Base-by-base conservation (phyloP, 1,140 invertebrate species). In the Drosophila busckii region DNA sequence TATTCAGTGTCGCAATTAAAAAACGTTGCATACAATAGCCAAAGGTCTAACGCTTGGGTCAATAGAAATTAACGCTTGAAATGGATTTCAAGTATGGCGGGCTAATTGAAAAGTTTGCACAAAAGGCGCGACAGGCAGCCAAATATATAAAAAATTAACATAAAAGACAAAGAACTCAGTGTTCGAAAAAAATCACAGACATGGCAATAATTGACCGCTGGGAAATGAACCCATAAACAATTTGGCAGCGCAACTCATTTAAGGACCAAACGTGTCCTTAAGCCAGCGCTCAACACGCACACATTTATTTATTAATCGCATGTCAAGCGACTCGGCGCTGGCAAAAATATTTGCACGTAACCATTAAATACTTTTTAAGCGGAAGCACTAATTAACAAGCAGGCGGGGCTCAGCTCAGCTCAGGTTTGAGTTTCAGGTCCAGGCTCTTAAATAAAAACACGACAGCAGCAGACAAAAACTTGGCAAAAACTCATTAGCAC, bases 151-250 rank as follows among this genome's bases (percentile, higher is more conserved):
- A 46, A 53, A 49, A 19, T 38, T n/a, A 25, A 17, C 34, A 49
- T 37, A 13, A 4, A 49, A 28, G 15, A 49, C 34, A 38, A 35
- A 37, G 34, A 49, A 12, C n/a, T n/a, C n/a, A n/a, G 7, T 19
- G 46, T 17, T 12, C 26, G 49, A 25, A 54, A 67, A 63, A 85
- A 85, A 85, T 85, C 83, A 80, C 71, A 85, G 83, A 85, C 83
- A 62, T 59, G 23, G 46, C 71, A 59, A 60, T 69, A 83, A 85
- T 85, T 85, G 83, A 85, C 83, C 83, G 83, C 71, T 75, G 83
- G 83, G 83, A 85, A 78, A 85, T 85, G 83, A 85, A 85, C 83
- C 83, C 83, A 85, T 85, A 83, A 85, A 75, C 70, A 67, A 75
- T 70, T 68, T 67, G 82, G 60, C 45, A 61, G 52, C 58, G 54